These are phyloP conservation scores for Balearica regulorum DNA, from an alignment of 2,797 vertebrate species.

Conservation along the genomic window DNA sequence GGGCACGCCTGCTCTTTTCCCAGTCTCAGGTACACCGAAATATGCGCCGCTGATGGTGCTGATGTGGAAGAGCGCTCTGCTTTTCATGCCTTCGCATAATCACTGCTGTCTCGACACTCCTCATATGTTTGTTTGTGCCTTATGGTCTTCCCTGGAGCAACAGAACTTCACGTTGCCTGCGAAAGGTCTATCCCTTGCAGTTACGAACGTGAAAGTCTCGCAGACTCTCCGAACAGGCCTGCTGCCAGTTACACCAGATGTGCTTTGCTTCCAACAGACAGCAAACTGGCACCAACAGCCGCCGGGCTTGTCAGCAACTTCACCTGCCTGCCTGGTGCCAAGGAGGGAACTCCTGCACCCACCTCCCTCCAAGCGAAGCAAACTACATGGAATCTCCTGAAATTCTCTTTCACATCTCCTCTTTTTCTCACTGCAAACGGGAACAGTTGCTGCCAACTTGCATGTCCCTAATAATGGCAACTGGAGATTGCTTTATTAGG, in stretches of 20 bases:
- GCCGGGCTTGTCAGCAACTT: not conserved
- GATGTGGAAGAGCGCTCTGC: not conserved
- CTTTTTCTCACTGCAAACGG: not conserved
- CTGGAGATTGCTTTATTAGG: not conserved
- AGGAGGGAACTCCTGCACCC: not conserved
- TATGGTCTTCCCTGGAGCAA: not conserved
- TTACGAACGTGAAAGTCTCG: fast-evolving
- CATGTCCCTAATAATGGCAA: fast-evolving
- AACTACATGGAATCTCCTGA: not conserved
- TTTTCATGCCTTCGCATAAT: not conserved
- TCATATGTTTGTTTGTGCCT: not conserved
- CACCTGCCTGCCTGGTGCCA: not conserved
- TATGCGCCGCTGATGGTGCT: fast-evolving
- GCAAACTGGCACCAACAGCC: not conserved
- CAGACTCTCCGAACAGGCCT: not conserved
- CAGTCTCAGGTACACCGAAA: not conserved
- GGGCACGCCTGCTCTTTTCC: not conserved
- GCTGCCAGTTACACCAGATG: not conserved
- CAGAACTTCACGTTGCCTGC: not conserved
- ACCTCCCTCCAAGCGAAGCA: not conserved
- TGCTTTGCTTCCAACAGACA: not conserved
- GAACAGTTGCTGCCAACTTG: not conserved
- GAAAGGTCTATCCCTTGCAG: not conserved
- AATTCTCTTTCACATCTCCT: not conserved
- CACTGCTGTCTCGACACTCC: not conserved